These are phyloP conservation scores for Charina bottae DNA, from an alignment of 2,113 vertebrate species.

Conservation along the genomic window DNA sequence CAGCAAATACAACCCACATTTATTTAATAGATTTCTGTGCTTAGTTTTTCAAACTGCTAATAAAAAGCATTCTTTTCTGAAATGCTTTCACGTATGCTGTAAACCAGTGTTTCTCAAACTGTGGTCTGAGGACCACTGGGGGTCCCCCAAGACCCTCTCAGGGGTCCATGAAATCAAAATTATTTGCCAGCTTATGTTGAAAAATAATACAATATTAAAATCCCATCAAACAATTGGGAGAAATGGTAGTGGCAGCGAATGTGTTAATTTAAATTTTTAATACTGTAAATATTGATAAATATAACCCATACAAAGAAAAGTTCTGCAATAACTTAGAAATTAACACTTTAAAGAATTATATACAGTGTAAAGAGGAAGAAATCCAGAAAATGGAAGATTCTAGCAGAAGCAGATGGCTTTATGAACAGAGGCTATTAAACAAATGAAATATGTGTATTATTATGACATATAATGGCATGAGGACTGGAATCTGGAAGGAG, in stretches of 20 bases:
- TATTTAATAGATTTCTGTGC: background rate
- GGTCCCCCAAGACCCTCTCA: too few species aligned
- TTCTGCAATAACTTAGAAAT: too few species aligned
- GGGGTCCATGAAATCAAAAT: too few species aligned
- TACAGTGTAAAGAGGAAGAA: background rate
- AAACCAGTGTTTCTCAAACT: too few species aligned
- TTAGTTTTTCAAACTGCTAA: background rate
- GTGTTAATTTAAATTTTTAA: too few species aligned
- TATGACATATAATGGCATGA: background rate
- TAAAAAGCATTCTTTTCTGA: background rate
- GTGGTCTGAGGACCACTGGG: too few species aligned
- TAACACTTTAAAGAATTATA: background rate
- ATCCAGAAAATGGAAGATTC: background rate
- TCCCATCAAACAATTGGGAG: too few species aligned
- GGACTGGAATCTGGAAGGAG: background rate
- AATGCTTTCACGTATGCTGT: background rate
- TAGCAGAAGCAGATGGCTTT: background rate
- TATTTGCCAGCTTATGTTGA: too few species aligned
- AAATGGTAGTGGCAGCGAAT: too few species aligned
- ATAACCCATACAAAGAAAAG: too few species aligned
- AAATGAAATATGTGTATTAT: background rate
- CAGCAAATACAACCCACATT: background rate
- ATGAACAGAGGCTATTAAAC: background rate
- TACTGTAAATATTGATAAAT: too few species aligned
- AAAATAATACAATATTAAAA: too few species aligned